Evolutionary conservation across 1,140 invertebrate species (phyloP).

Genomic region (Andricus grossulariae): DNA sequence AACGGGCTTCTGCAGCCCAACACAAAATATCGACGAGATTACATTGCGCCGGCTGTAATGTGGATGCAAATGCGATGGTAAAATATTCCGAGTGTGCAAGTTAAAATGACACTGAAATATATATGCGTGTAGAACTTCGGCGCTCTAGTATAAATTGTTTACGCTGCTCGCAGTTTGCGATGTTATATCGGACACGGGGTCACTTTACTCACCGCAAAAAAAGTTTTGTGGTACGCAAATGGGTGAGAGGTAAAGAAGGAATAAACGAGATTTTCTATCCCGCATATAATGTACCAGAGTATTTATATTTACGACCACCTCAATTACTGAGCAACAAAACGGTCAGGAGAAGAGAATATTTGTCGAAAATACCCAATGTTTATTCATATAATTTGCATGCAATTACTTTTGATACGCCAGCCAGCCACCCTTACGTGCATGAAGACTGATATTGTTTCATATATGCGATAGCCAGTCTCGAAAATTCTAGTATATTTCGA

Average conservation of each 20-base stretch:
- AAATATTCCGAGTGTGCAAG: slow-evolving; percentile 73
- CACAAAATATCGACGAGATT: slow-evolving; percentile 74
- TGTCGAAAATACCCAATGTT: slow-evolving; percentile 67
- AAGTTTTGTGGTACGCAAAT: not conserved
- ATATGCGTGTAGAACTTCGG: slow-evolving; percentile 57
- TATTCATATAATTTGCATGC: slow-evolving; percentile 71
- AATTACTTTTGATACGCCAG: slow-evolving; percentile 65
- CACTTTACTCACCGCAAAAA: slow-evolving; percentile 3
- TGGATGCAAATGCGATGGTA: slow-evolving; percentile 73
- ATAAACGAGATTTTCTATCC: not conserved
- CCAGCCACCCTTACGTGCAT: slow-evolving; percentile 48
- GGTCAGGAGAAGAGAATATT: slow-evolving; percentile 58
- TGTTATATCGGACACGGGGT: slow-evolving; percentile 61
- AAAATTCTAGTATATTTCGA: no score
- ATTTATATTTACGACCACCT: not conserved
- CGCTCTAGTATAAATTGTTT: slow-evolving; percentile 68
- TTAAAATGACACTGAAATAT: slow-evolving; percentile 74
- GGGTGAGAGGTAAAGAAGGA: not conserved
- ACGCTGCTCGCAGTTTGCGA: slow-evolving; percentile 60
- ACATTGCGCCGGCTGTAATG: slow-evolving; percentile 70
- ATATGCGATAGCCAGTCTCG: no score
- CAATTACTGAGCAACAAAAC: not conserved
- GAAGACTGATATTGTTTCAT: not conserved
- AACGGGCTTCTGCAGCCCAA: slow-evolving; percentile 57
- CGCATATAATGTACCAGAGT: not conserved